These are phyloP conservation scores for Macrotus californicus DNA, from an alignment of 2,113 vertebrate genomes.

Conservation along the genomic window DNA sequence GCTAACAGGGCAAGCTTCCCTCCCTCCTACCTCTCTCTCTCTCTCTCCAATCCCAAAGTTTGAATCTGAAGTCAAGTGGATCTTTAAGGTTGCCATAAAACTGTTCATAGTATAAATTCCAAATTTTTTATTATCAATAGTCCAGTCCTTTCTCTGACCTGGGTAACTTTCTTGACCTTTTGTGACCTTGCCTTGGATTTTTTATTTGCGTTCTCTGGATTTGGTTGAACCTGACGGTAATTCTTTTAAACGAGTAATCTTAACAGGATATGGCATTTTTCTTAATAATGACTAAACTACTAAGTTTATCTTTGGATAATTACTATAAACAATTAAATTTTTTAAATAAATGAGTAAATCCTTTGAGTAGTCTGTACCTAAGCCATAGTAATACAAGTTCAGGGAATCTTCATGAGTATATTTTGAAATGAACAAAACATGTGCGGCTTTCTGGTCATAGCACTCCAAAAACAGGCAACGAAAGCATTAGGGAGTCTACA, in stretches of 20 bases:
- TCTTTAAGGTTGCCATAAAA: neutral
- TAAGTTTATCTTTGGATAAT: neutral
- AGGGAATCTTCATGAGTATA: neutral
- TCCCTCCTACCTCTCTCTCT: neutral
- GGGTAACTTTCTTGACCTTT: neutral
- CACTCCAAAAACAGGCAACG: neutral
- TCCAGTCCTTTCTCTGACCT: neutral
- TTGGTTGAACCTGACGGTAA: neutral
- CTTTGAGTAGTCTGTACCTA: neutral
- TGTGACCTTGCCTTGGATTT: neutral
- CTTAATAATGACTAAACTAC: neutral
- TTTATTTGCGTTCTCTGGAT: neutral
- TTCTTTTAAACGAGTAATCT: neutral
- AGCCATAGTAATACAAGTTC: neutral
- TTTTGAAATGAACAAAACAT: neutral
- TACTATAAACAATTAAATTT: neutral
- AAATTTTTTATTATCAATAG: too few species aligned
- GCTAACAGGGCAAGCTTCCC: neutral
- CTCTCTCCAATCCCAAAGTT: neutral
- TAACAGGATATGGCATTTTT: neutral
- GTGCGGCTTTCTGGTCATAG: neutral
- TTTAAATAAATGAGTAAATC: neutral
- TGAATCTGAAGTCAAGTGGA: neutral
- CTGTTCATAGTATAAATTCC: neutral
- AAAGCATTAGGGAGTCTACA: neutral